phyloP scores from a whole-genome alignment of 2,888 invertebrate genomes.

The Caenorhabditis auriculariae region DNA sequence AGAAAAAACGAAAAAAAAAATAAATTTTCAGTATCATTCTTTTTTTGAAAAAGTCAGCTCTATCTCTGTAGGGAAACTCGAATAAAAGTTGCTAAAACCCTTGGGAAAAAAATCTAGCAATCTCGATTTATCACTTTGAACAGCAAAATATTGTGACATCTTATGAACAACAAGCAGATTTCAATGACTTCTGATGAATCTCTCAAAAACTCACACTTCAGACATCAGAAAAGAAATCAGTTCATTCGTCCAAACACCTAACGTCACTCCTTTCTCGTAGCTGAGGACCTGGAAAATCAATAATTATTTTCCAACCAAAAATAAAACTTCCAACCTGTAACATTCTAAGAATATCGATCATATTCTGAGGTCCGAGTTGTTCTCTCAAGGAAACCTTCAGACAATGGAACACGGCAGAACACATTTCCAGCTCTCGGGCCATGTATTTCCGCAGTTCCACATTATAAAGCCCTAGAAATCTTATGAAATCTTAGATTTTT shows the following conservation, averaged over 20 bases:
- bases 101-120: too few relatives aligned
- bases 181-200: neutral
- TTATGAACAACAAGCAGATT: slow-evolving; percentile 5
- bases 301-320: neutral
- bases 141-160: neutral
- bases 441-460: slow-evolving; percentile 42
- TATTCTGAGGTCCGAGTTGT: slow-evolving; percentile 54
- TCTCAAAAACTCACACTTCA: slow-evolving; percentile 48
- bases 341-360: slow-evolving; percentile 54
- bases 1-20: too few relatives aligned
- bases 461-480: slow-evolving; percentile 39
- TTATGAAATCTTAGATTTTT: neutral
- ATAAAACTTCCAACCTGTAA: slow-evolving; percentile 35
- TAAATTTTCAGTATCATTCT: neutral
- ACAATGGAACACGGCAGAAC: slow-evolving; percentile 42
- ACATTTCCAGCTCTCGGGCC: slow-evolving; percentile 41
- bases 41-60: neutral
- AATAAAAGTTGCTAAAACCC: too few relatives aligned
- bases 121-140: neutral
- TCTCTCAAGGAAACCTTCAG: slow-evolving; percentile 45
- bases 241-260: slow-evolving; percentile 50
- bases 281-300: slow-evolving; percentile 36
- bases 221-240: slow-evolving; percentile 45
- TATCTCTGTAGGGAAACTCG: too few relatives aligned
- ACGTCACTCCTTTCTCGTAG: slow-evolving; percentile 43